Base-by-base conservation (phyloP, 2,113 vertebrate species). In the Oriolus oriolus region DNA sequence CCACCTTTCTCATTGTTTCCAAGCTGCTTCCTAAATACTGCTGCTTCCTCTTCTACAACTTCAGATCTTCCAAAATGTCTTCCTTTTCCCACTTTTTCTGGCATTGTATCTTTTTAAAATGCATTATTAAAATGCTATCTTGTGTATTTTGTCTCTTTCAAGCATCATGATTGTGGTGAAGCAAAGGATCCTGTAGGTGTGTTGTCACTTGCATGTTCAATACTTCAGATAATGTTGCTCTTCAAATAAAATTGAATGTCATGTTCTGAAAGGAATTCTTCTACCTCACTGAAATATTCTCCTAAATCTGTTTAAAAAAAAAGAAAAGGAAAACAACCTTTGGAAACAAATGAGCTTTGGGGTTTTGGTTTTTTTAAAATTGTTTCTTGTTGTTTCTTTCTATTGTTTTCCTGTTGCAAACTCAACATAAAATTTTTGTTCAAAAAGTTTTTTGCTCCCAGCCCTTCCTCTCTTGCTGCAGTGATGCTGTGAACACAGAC, bases 261-360 rank as follows among this genome's bases (percentile, higher is more conserved):
- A 42, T 77, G 12, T 86, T 90, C 44, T 49, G 49, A 90, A 95
- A 71, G 81, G 31, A 75, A 69, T 85, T 94, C 24, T 77, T 90
- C 92, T 96, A 96, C 93, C 96, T 94, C 95, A 90, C 54, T 80
- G 50, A 84, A 88, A 23, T 79, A 57, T 83, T 86, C 50, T 28
- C 42, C 42, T 66, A 76, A 45, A 94, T 59, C 16, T 89, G 7
- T 66, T 83, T 2, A 5, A 42, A 49, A 74, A 20, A 35, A 30
- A 33, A 42, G 3, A 13, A n/a, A 28, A 59, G 37, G 6, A 45
- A 76, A 77, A 56, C 30, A 47, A 15, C 20, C 19, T 42, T 61
- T 84, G 75, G 39, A 87, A 93, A 57, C 37, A 60, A 75, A 44
- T 41, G 2, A 73, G 8, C 30, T 76, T 82, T 68, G 27, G 3